phyloP scores from a whole-genome alignment of 2,113 vertebrate species.

The Brachirus orientalis region DNA sequence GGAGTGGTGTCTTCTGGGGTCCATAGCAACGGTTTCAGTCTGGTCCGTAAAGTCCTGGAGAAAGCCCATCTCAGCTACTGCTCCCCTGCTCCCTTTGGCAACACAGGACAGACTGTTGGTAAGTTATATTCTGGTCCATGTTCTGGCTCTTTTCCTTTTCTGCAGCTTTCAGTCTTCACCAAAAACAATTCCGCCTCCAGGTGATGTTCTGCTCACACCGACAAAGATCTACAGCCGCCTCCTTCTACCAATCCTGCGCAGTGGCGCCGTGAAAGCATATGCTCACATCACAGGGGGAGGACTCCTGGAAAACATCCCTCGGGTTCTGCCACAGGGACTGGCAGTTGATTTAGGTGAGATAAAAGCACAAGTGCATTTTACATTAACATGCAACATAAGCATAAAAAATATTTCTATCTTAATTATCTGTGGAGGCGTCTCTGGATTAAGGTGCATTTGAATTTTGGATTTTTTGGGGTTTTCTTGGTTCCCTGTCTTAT shows the following conservation, averaged over 20 bases:
- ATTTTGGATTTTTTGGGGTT: too few relatives aligned
- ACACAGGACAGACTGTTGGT: conserved; percentile 87
- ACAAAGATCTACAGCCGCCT: conserved; percentile 93
- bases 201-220: conserved; percentile 90
- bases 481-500: too few relatives aligned
- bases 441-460: not conserved
- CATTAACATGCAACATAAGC: not conserved
- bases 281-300: conserved; percentile 98
- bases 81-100: conserved; percentile 81
- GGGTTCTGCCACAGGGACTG: conserved; percentile 86
- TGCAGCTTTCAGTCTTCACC: not conserved
- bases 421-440: too few relatives aligned
- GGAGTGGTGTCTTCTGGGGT: conserved; percentile 93
- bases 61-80: conserved; percentile 80
- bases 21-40: conserved; percentile 97
- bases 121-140: conserved; percentile 9
- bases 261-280: conserved; percentile 89
- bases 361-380: too few relatives aligned
- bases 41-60: conserved; percentile 91
- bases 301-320: conserved; percentile 93
- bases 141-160: not conserved
- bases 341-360: conserved; percentile 89
- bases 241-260: conserved; percentile 87
- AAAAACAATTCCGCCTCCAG: conserved; percentile 69
- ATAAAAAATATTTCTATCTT: not conserved